Evolutionary conservation across 37 sponge, comb jelly and placozoan genomes (phyloP).

Genomic region (Petrosia ficiformis): DNA sequence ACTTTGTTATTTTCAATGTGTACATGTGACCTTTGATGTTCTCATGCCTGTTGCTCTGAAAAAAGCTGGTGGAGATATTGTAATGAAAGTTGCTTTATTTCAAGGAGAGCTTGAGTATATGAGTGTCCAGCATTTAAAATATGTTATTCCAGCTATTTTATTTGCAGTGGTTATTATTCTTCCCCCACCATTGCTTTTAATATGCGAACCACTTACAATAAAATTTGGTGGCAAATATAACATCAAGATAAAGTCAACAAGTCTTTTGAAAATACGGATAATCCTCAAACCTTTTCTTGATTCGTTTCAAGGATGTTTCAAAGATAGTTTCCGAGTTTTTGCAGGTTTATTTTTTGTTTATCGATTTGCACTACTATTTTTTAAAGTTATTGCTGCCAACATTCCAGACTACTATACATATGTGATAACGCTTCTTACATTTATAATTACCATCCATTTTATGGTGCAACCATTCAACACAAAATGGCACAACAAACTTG

Average conservation of each 20-base stretch:
- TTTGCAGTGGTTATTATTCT: background rate
- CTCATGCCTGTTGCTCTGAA: background rate
- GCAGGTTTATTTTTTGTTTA: constrained; percentile 7
- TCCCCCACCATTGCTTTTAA: background rate
- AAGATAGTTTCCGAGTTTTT: background rate
- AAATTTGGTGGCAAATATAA: background rate
- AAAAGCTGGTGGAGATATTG: background rate
- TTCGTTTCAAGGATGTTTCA: constrained; percentile 15
- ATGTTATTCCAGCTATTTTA: background rate
- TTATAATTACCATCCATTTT: background rate
- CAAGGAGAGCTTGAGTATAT: background rate
- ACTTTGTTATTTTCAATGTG: constrained; percentile 1
- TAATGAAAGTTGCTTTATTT: background rate
- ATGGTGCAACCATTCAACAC: background rate
- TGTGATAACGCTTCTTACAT: background rate
- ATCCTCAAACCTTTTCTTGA: background rate
- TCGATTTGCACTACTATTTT: background rate
- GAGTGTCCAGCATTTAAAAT: background rate
- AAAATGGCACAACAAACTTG: background rate
- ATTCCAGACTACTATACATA: background rate
- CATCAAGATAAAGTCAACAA: background rate
- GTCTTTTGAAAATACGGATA: background rate
- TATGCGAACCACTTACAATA: background rate
- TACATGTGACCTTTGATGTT: background rate
- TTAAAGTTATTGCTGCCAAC: background rate